These are phyloP conservation scores for Spinus pinus DNA, from an alignment of 2,797 vertebrate species.

Conservation along the genomic window DNA sequence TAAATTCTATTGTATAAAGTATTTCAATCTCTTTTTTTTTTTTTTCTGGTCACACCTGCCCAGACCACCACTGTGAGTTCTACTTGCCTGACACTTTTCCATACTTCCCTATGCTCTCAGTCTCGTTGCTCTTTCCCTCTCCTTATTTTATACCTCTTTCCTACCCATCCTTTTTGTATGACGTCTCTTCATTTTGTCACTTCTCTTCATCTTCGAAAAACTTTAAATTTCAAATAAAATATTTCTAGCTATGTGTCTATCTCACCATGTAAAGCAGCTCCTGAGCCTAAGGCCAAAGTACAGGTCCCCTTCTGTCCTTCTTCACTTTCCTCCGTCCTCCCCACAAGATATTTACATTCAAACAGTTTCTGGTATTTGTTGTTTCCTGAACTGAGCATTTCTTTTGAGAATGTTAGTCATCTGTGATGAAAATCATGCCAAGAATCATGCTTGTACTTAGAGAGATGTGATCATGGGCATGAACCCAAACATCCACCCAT, in stretches of 20 bases:
- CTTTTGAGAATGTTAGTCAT: not conserved
- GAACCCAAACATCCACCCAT: not conserved
- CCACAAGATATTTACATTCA: not conserved
- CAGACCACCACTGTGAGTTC: not conserved
- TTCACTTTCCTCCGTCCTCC: not conserved
- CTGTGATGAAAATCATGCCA: not conserved
- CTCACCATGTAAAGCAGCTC: not conserved
- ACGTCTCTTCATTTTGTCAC: not conserved
- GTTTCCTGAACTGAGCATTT: not conserved
- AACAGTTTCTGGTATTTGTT: not conserved
- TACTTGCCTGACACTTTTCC: not conserved
- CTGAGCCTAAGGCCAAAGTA: not conserved
- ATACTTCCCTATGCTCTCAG: not conserved
- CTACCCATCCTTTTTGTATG: not conserved
- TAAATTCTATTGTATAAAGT: not conserved
- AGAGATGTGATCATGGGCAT: not conserved
- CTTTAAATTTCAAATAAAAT: not conserved
- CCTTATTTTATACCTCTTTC: not conserved
- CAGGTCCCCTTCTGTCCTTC: not conserved
- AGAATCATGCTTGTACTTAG: not conserved
- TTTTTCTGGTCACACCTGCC: not conserved
- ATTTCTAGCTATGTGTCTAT: not conserved
- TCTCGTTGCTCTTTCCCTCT: not conserved
- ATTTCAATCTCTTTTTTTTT: rapidly evolving
- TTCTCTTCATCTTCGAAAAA: not conserved